These are phyloP conservation scores for Eurois occulta DNA, from an alignment of 2,888 invertebrate genomes.

Conservation along the genomic window DNA sequence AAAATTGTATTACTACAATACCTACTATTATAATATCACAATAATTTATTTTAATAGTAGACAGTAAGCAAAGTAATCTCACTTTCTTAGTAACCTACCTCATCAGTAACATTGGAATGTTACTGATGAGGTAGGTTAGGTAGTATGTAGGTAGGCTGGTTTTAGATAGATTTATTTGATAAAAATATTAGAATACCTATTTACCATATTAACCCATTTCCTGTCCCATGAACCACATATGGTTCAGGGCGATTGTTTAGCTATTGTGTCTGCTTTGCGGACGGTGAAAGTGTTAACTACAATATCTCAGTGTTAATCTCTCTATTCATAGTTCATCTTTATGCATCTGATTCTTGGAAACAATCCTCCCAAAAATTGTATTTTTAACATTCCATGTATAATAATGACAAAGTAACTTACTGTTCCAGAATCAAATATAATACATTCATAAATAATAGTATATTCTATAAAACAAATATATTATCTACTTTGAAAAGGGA, in stretches of 20 bases:
- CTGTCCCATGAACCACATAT: no score
- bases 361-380: conserved; percentile 33
- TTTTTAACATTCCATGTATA: conserved; percentile 71
- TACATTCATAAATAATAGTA: neutral
- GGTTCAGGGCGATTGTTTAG: no score
- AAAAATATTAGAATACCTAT: conserved; percentile 12
- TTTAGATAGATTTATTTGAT: conserved; percentile 52
- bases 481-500: conserved; percentile 38
- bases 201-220: no score
- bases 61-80: conserved; percentile 3
- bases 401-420: conserved; percentile 31
- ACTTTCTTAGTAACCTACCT: no score
- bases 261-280: no score
- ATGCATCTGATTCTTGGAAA: conserved; percentile 54
- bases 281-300: no score
- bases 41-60: neutral
- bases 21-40: neutral
- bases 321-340: conserved; percentile 45
- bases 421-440: conserved; percentile 19
- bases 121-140: conserved; percentile 30
- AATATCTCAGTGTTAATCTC: conserved; percentile 41
- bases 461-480: conserved; percentile 14
- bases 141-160: conserved; percentile 38
- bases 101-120: no score
- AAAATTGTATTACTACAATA: neutral